phyloP scores from a whole-genome alignment of 1,140 invertebrate species.

The Lasaia peninsularis region DNA sequence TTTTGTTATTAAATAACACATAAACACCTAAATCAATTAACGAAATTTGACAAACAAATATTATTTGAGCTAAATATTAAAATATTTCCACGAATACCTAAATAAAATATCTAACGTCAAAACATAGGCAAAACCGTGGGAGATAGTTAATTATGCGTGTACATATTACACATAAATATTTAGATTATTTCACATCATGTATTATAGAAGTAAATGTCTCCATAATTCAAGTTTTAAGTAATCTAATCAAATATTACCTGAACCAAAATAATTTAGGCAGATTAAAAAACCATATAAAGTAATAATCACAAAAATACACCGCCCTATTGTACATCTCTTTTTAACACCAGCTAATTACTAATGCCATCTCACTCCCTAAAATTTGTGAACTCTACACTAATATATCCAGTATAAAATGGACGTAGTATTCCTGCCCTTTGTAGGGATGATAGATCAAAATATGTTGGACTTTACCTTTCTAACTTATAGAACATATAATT shows the following conservation, averaged over 20 bases:
- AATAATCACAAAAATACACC: constrained; percentile 28
- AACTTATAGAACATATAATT: constrained; percentile 42
- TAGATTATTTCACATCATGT: no score
- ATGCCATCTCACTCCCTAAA: constrained; percentile 34
- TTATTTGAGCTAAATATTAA: no score
- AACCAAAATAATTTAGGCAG: constrained; percentile 6
- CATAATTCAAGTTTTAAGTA: neutral
- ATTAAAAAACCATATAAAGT: constrained; percentile 25
- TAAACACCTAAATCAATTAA: no score
- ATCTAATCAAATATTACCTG: constrained; percentile 2
- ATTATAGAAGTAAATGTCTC: no score
- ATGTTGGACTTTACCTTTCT: constrained; percentile 27
- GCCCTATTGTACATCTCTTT: constrained; percentile 31
- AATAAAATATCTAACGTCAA: no score
- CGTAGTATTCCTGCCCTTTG: constrained; percentile 15
- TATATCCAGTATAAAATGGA: constrained; percentile 30
- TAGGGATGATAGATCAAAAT: constrained; percentile 20
- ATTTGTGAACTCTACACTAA: constrained; percentile 37
- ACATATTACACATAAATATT: no score
- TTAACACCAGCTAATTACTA: constrained; percentile 33
- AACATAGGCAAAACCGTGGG: no score
- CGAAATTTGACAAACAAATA: no score
- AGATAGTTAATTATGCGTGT: no score
- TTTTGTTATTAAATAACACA: no score
- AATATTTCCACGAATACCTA: no score